phyloP scores from a whole-genome alignment of 2,113 vertebrate genomes.

The Lichenostomus cassidix region DNA sequence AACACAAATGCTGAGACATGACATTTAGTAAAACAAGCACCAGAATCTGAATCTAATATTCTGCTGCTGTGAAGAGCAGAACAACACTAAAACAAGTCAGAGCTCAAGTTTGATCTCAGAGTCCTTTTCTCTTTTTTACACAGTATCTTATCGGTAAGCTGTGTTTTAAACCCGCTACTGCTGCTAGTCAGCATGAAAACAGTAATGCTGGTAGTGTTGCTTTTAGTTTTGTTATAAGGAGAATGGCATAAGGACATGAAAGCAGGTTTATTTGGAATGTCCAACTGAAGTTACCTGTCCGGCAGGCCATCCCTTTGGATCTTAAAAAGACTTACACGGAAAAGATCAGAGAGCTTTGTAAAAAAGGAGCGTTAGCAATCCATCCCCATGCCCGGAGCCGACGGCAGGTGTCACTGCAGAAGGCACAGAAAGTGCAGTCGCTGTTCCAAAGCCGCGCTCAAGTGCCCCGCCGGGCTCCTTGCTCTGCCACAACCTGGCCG shows the following conservation, averaged over 20 bases:
- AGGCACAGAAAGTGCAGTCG: not conserved
- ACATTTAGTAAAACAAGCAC: not conserved
- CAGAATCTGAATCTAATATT: not conserved
- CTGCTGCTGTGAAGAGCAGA: not conserved
- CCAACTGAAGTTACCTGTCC: not conserved
- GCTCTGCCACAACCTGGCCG: not conserved
- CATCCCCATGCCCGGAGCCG: not conserved
- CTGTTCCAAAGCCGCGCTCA: not conserved
- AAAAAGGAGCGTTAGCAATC: fast-evolving
- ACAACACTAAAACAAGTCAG: not conserved
- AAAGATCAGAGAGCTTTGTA: fast-evolving
- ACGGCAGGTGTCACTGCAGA: slow-evolving; percentile 51
- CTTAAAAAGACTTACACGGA: fast-evolving
- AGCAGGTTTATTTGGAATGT: not conserved
- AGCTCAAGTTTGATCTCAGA: not conserved
- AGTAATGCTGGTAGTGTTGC: not conserved
- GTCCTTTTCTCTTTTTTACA: not conserved
- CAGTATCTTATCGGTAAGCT: fast-evolving
- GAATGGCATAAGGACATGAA: not conserved
- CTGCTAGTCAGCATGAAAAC: not conserved
- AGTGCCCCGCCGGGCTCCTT: fast-evolving
- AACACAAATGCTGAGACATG: not conserved
- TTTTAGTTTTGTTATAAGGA: too few species aligned
- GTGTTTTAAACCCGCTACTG: not conserved
- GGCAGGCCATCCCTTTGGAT: not conserved